phyloP scores from a whole-genome alignment of 92 coral and sea anemone species.

The Porites lobata region DNA sequence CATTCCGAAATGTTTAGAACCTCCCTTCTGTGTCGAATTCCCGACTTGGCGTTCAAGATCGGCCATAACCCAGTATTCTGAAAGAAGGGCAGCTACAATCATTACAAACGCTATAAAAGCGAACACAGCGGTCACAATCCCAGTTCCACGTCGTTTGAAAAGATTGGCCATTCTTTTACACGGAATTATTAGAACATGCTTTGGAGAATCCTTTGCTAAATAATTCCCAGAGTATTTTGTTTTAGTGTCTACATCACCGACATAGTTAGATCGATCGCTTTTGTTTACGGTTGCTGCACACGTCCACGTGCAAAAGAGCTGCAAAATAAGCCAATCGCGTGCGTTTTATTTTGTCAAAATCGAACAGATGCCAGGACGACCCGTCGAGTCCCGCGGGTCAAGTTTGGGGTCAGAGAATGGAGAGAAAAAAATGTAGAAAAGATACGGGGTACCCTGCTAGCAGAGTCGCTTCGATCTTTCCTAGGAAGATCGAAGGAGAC shows the following conservation, averaged over 20 bases:
- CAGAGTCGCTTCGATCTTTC: too few species aligned
- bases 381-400: too few species aligned
- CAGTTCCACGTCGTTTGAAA: constrained; percentile 84
- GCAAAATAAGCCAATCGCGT: constrained; percentile 29
- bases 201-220: not conserved
- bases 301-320: constrained; percentile 10
- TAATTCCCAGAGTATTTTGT: not conserved
- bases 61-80: constrained; percentile 86
- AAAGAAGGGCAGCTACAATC: constrained; percentile 73
- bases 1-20: constrained; percentile 85
- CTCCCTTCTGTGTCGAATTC: constrained; percentile 68
- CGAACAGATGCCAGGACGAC: not conserved
- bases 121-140: constrained; percentile 68
- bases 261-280: not conserved
- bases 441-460: too few species aligned
- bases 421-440: too few species aligned
- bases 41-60: constrained; percentile 65
- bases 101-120: constrained; percentile 73
- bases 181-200: not conserved
- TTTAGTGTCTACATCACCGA: not conserved
- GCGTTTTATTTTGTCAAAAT: not conserved
- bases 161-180: constrained; percentile 62
- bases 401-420: too few species aligned
- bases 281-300: not conserved
- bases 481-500: too few species aligned